Evolutionary conservation across 2,888 invertebrate genomes (phyloP).

Genomic region (Sclerodermus sp.): DNA sequence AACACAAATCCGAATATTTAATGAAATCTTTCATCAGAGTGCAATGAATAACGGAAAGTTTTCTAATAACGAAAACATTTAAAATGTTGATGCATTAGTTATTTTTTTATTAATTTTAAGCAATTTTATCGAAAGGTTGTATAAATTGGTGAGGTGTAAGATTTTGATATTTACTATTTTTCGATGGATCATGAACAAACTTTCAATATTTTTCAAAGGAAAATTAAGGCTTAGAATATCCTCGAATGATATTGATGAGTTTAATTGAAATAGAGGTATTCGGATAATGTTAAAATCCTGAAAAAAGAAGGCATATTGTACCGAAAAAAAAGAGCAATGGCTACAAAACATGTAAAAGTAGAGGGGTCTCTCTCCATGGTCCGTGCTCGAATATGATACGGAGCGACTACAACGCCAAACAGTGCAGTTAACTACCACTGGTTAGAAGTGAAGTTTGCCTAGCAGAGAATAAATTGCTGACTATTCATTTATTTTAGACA

Average conservation of each 20-base stretch:
- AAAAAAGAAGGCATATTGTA: constrained; percentile 15
- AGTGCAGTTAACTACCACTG: not conserved
- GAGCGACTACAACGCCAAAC: not conserved
- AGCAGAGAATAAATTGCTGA: not conserved
- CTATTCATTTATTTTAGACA: too few relatives aligned
- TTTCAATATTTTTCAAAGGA: not conserved
- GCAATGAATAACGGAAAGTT: not conserved
- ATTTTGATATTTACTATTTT: not conserved
- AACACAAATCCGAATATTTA: not conserved
- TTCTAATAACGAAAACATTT: too few relatives aligned
- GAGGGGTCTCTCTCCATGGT: constrained; percentile 39
- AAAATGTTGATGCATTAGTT: not conserved
- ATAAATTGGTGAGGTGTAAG: not conserved
- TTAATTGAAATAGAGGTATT: not conserved
- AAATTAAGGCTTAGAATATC: not conserved
- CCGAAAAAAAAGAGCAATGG: constrained; percentile 16
- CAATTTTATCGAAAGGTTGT: not conserved
- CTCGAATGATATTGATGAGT: too few relatives aligned
- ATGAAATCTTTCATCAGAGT: not conserved
- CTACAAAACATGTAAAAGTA: constrained; percentile 16
- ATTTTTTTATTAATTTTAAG: not conserved
- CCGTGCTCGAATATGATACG: constrained; percentile 30
- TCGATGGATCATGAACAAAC: not conserved
- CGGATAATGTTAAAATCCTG: not conserved
- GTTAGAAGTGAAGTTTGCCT: too few relatives aligned